These are phyloP conservation scores for Agelas oroides DNA, from an alignment of 37 sponge, comb jelly and placozoan genomes.

Conservation along the genomic window DNA sequence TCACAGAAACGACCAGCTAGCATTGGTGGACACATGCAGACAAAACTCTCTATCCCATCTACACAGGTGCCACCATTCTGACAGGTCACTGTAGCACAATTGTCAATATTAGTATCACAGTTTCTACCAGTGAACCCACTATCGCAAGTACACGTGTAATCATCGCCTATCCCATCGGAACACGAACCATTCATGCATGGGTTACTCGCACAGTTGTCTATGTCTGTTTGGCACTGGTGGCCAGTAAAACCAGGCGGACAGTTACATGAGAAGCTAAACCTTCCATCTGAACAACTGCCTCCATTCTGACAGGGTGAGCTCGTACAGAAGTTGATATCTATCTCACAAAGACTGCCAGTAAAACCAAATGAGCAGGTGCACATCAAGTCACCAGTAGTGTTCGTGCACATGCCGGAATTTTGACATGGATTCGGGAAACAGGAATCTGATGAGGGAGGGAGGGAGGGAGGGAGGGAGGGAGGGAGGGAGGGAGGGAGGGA, in stretches of 20 bases:
- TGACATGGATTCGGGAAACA: slow-evolving; percentile 49
- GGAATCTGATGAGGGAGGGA: too few relatives aligned
- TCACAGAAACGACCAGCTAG: slow-evolving; percentile 60
- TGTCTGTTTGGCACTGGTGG: slow-evolving; percentile 56
- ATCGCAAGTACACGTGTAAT: slow-evolving; percentile 51
- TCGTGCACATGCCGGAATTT: slow-evolving; percentile 39
- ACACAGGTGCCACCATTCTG: slow-evolving; percentile 59
- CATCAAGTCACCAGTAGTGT: slow-evolving; percentile 27
- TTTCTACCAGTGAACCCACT: slow-evolving; percentile 58
- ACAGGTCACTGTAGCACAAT: slow-evolving; percentile 57
- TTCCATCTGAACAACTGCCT: slow-evolving; percentile 52
- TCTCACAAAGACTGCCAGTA: slow-evolving; percentile 59
- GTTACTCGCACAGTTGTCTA: slow-evolving; percentile 58
- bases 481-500: too few relatives aligned
- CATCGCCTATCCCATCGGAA: slow-evolving; percentile 18
- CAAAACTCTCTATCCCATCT: slow-evolving; percentile 42
- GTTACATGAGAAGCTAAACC: slow-evolving; percentile 47
- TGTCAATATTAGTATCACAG: slow-evolving; percentile 65
- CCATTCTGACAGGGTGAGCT: slow-evolving; percentile 36
- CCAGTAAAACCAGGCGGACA: slow-evolving; percentile 74
- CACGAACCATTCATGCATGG: slow-evolving; percentile 73
- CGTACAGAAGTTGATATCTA: slow-evolving; percentile 49
- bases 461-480: too few relatives aligned
- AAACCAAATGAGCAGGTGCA: slow-evolving; percentile 68
- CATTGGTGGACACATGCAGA: slow-evolving; percentile 46